These are phyloP conservation scores for Alviniconcha marisindica DNA, from an alignment of 1,140 invertebrate genomes.

Conservation along the genomic window DNA sequence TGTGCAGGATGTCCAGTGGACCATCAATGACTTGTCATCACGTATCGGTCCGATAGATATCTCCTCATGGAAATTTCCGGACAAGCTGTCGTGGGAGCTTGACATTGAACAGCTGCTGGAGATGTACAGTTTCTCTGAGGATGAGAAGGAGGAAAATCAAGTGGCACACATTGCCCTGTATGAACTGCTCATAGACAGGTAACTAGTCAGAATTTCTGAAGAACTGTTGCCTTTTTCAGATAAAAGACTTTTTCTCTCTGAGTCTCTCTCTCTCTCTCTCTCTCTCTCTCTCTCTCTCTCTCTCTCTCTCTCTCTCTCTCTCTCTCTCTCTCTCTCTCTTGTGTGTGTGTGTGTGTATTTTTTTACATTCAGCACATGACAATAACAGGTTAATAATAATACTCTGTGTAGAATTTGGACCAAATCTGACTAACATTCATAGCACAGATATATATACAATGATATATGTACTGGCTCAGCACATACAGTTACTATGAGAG, in stretches of 20 bases:
- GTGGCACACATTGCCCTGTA: slow-evolving; percentile 74
- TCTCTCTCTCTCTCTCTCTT: too few relatives aligned
- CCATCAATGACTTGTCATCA: slow-evolving; percentile 68
- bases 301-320: too few relatives aligned
- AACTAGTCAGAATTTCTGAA: neutral
- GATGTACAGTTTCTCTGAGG: slow-evolving; percentile 59
- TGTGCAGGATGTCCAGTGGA: slow-evolving; percentile 71
- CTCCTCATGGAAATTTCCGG: slow-evolving; percentile 75
- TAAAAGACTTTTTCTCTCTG: too few relatives aligned
- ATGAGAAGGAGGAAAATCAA: slow-evolving; percentile 72
- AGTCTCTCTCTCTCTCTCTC: too few relatives aligned
- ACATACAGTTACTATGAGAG: too few relatives aligned
- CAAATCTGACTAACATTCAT: too few relatives aligned
- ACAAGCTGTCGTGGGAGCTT: slow-evolving; percentile 69
- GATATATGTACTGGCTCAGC: too few relatives aligned
- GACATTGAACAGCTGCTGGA: slow-evolving; percentile 72
- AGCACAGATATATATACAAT: too few relatives aligned
- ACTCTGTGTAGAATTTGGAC: too few relatives aligned
- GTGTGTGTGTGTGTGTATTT: neutral
- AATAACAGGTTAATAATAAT: too few relatives aligned
- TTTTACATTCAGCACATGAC: too few relatives aligned
- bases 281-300: too few relatives aligned
- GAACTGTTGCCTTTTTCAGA: neutral
- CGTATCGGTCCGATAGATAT: slow-evolving; percentile 64
- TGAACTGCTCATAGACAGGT: slow-evolving; percentile 76